A percentile compares a stretch with the other conserved stretches of the same genome.
Evolutionary conservation across 2,888 invertebrate species (phyloP).

Genomic region (Tiliacea citrago): DNA sequence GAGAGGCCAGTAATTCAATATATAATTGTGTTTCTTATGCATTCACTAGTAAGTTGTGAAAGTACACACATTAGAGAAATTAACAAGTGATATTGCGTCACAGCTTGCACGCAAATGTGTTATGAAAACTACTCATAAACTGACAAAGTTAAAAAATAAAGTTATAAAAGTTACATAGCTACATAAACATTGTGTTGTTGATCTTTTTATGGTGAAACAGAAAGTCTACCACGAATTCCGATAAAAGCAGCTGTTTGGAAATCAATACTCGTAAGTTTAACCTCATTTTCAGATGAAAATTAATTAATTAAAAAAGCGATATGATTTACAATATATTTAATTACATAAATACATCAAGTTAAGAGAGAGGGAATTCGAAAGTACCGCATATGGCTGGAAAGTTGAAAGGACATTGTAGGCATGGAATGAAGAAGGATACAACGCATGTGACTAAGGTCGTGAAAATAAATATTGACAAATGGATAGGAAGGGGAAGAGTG

Average conservation of each 20-base stretch:
- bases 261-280: background rate
- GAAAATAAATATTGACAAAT: background rate
- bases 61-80: constrained; percentile 26
- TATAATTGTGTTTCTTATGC: background rate
- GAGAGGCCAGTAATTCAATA: background rate
- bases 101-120: background rate
- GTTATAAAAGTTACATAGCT: background rate
- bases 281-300: background rate
- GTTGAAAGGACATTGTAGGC: background rate
- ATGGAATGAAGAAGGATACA: background rate
- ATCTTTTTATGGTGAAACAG: background rate
- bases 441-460: background rate
- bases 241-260: no score
- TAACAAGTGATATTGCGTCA: background rate
- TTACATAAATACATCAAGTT: background rate
- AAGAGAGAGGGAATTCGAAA: background rate
- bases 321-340: background rate
- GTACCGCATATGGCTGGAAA: no score
- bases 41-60: background rate
- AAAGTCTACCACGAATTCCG: background rate
- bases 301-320: background rate
- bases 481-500: background rate
- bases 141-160: background rate
- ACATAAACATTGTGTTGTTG: background rate
- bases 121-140: no score